These are phyloP conservation scores for Hafferia zeledoni DNA, from an alignment of 2,797 vertebrate species.

Conservation along the genomic window DNA sequence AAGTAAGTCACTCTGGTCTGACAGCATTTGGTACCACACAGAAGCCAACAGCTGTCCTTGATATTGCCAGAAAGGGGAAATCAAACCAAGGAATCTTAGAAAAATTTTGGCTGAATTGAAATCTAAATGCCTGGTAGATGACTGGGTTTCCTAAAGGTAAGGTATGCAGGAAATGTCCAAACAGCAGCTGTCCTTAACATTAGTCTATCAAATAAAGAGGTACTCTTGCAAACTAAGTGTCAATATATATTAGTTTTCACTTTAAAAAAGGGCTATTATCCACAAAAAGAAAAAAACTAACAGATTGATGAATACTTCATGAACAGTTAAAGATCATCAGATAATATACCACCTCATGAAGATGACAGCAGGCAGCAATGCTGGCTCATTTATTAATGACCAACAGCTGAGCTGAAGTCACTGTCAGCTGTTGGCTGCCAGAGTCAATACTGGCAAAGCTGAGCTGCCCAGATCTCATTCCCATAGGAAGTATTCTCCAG, in stretches of 20 bases:
- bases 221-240: not conserved
- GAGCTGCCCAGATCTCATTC: not conserved
- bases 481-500: not conserved
- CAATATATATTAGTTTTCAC: not conserved
- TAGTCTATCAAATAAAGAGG: not conserved
- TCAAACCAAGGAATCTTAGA: not conserved
- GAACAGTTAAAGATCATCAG: constrained; percentile 6
- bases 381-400: not conserved
- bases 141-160: not conserved
- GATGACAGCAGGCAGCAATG: not conserved
- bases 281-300: not conserved
- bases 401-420: not conserved
- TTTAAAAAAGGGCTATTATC: not conserved
- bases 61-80: not conserved
- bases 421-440: not conserved
- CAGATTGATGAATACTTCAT: not conserved
- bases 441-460: not conserved
- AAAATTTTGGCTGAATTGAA: not conserved
- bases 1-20: not conserved
- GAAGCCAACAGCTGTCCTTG: not conserved
- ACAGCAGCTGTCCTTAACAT: not conserved
- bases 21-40: not conserved
- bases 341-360: not conserved
- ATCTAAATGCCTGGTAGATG: not conserved
- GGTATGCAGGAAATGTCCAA: not conserved